These are phyloP conservation scores for Autographa gamma DNA, from an alignment of 2,888 invertebrate genomes.

Conservation along the genomic window DNA sequence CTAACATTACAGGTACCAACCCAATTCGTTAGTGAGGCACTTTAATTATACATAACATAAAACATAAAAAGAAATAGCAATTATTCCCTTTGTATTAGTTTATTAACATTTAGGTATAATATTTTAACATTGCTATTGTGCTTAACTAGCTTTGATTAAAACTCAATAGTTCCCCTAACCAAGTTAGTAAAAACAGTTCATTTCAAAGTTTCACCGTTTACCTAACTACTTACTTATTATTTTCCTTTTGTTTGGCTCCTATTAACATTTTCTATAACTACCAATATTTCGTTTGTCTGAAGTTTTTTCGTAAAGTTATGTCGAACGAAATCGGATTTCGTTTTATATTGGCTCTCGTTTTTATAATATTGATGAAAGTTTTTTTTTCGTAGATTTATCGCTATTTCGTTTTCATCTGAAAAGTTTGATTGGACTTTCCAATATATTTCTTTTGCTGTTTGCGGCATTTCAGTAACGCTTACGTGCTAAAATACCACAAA, in stretches of 20 bases:
- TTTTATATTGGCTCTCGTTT: constrained; percentile 48
- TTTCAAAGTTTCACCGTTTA: constrained; percentile 71
- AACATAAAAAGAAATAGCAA: not conserved
- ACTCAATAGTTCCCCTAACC: constrained; percentile 62
- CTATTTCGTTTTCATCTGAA: constrained; percentile 36
- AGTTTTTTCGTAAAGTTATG: constrained; percentile 43
- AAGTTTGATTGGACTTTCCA: constrained; percentile 36
- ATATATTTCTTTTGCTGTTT: constrained; percentile 29
- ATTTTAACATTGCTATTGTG: not conserved
- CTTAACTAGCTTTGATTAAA: not conserved
- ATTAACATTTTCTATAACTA: constrained; percentile 71
- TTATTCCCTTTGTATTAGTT: not conserved
- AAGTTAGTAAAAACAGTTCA: constrained; percentile 76
- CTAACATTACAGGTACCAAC: no score
- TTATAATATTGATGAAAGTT: constrained; percentile 54
- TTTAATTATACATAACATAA: no score
- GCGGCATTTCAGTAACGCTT: constrained; percentile 16
- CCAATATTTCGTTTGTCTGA: constrained; percentile 70
- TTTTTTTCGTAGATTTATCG: constrained; percentile 44
- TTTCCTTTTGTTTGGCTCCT: constrained; percentile 71
- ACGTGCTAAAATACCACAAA: not conserved
- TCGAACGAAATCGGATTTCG: constrained; percentile 31
- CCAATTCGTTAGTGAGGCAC: no score
- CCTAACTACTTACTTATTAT: constrained; percentile 79
- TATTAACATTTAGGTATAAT: not conserved